Conservation (phyloP, 2,113 vertebrate genomes). For the Galeopterus variegatus region DNA sequence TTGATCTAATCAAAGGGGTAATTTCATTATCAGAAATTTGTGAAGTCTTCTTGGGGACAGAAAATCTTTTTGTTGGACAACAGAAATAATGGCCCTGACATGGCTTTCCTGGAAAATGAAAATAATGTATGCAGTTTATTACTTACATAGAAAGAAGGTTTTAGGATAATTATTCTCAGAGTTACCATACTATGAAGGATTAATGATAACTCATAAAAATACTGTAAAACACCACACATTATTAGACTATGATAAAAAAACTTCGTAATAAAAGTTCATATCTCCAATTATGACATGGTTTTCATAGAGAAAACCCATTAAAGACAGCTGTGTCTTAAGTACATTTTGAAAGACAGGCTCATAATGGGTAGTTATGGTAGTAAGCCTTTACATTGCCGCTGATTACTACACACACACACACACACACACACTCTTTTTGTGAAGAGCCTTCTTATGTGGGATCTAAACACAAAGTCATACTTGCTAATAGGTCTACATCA, state of each 20-base stretch:
- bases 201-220: not conserved
- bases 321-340: constrained; percentile 37
- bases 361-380: not conserved
- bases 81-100: not conserved
- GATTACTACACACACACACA: not conserved
- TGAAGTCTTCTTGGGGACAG: constrained; percentile 8
- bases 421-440: not conserved
- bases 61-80: constrained; percentile 13
- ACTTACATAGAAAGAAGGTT: not conserved
- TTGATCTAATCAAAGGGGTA: not conserved
- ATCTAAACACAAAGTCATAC: not conserved
- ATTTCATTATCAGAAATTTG: constrained; percentile 35
- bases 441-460: not conserved
- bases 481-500: not conserved
- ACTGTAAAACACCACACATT: constrained; percentile 2
- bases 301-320: constrained; percentile 62
- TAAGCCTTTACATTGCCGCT: not conserved
- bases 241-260: constrained; percentile 52
- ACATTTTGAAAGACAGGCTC: constrained; percentile 7
- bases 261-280: constrained; percentile 27
- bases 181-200: not conserved
- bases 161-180: not conserved
- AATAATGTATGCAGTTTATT: not conserved
- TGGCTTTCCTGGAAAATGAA: constrained; percentile 48
- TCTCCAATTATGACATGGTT: constrained; percentile 26